phyloP scores from a whole-genome alignment of 2,888 invertebrate genomes.

The Dynastes maya region DNA sequence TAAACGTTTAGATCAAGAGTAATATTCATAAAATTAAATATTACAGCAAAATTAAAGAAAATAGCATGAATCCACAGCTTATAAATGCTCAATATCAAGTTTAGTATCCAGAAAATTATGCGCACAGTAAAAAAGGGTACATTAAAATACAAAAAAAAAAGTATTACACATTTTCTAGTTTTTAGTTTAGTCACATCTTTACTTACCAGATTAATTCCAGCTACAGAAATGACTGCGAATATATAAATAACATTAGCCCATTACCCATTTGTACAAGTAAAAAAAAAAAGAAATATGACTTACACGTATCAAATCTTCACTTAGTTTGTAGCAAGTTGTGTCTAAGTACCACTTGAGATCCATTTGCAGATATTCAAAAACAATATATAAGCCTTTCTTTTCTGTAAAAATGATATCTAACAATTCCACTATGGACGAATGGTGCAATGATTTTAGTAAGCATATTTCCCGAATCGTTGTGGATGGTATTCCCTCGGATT shows the following conservation, averaged over 20 bases:
- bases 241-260: not conserved
- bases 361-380: conserved; percentile 95
- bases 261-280: not conserved
- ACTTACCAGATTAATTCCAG: not conserved
- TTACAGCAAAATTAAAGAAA: too few species aligned
- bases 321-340: conserved; percentile 76
- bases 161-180: too few species aligned
- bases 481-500: conserved; percentile 97
- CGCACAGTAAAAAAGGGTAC: too few species aligned
- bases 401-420: conserved; percentile 92
- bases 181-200: not conserved
- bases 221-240: not conserved
- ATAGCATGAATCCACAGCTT: too few species aligned
- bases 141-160: too few species aligned
- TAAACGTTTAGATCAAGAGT: too few species aligned
- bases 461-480: conserved; percentile 98
- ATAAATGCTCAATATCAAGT: too few species aligned
- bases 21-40: too few species aligned
- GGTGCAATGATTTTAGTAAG: conserved; percentile 89
- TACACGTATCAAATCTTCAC: conserved; percentile 80
- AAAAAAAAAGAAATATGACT: not conserved
- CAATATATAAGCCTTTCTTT: conserved; percentile 86
- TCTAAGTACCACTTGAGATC: conserved; percentile 94
- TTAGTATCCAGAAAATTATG: too few species aligned
- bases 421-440: conserved; percentile 91